These are phyloP conservation scores for Pollenia angustigena DNA, from an alignment of 2,888 invertebrate genomes.

Conservation along the genomic window DNA sequence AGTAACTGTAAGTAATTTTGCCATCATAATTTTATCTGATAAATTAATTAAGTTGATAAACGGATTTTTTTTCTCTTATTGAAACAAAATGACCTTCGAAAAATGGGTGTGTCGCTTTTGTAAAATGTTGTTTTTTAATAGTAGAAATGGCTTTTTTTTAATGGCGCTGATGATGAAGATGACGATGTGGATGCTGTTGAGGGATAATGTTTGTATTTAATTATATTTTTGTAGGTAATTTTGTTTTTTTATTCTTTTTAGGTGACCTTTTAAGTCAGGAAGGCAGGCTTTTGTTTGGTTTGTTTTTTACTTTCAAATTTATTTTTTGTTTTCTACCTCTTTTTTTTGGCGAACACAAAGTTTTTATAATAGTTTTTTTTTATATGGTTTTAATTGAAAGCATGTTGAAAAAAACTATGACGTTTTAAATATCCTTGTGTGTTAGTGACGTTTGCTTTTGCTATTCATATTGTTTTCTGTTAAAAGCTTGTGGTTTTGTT, in stretches of 20 bases:
- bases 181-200: neutral
- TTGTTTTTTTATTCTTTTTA: too few species aligned
- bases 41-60: conserved; percentile 71
- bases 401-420: conserved; percentile 75
- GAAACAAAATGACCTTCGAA: conserved; percentile 70
- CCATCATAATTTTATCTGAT: conserved; percentile 67
- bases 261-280: conserved; percentile 7
- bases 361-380: too few species aligned
- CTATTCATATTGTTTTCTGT: conserved; percentile 36
- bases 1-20: conserved; percentile 48
- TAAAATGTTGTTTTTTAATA: conserved; percentile 56
- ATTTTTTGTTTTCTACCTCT: too few species aligned
- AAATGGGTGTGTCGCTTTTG: conserved; percentile 72
- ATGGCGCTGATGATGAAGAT: conserved; percentile 4
- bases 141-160: conserved; percentile 14
- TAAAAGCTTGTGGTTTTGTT: conserved; percentile 55
- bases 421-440: conserved; percentile 82
- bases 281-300: too few species aligned
- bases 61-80: conserved; percentile 52
- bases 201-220: conserved; percentile 9
- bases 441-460: conserved; percentile 76
- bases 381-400: too few species aligned
- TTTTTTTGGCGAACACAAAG: neutral
- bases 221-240: conserved; percentile 31
- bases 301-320: too few species aligned